phyloP scores from a whole-genome alignment of 2,888 invertebrate genomes.

The Spialia ferax region DNA sequence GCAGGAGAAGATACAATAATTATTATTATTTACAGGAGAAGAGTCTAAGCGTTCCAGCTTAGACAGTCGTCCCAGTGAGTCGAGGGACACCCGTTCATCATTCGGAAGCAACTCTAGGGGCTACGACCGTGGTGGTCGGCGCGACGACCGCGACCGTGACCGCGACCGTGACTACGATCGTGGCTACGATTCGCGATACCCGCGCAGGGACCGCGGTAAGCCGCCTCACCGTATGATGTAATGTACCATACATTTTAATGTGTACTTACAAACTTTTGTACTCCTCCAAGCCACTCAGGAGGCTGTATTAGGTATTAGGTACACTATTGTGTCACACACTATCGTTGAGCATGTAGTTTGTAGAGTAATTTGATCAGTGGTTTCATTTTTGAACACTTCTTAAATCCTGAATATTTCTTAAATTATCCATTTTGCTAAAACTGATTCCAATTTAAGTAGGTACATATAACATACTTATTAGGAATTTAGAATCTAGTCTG shows the following conservation, averaged over 20 bases:
- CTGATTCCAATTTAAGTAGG: too few species aligned
- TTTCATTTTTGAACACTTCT: too few species aligned
- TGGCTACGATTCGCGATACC: slow-evolving; percentile 84
- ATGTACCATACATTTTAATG: slow-evolving; percentile 1
- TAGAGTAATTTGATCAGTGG: too few species aligned
- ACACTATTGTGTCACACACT: too few species aligned
- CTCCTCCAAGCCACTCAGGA: too few species aligned
- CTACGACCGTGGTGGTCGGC: slow-evolving; percentile 84
- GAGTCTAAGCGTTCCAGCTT: slow-evolving; percentile 83
- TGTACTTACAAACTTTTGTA: not conserved
- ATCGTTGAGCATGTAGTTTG: too few species aligned
- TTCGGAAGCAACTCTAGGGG: slow-evolving; percentile 79
- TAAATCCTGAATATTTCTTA: too few species aligned
- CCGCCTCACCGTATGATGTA: slow-evolving; percentile 31
- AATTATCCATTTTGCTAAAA: too few species aligned
- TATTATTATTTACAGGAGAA: slow-evolving; percentile 53
- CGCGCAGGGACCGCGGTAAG: slow-evolving; percentile 81
- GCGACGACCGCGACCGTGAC: slow-evolving; percentile 84
- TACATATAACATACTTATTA: too few species aligned
- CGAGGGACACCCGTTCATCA: slow-evolving; percentile 77
- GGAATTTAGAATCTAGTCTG: too few species aligned
- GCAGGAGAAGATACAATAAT: too few species aligned
- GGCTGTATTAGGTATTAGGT: too few species aligned
- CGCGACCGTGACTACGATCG: slow-evolving; percentile 87
- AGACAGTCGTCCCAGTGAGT: slow-evolving; percentile 78